Evolutionary conservation across 2,888 invertebrate genomes (phyloP), one percentile per base, ranked within the genome.

Genomic region (Zele albiditarsus): DNA sequence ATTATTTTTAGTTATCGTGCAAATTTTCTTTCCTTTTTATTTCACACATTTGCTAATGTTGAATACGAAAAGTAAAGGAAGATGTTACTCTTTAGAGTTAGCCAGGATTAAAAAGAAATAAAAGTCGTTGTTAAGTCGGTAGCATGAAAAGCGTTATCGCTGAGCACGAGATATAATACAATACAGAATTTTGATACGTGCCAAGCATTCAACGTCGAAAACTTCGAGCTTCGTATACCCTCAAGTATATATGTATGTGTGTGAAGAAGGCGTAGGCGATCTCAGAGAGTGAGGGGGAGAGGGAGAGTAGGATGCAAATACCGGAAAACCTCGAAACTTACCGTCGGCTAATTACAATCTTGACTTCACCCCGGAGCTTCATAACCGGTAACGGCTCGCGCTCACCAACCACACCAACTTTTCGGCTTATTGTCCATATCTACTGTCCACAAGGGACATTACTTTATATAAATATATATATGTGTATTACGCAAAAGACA

Each of bases 271-370:
- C 49, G 49, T 23, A 23, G 53, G 70, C 49, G 62, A 33, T 49
- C 65, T 16, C 69, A 42, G 69, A 73, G 68, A 66, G 42, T 27
- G 27, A n/a, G n/a, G 46, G 63, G 20, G 33, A 74, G 49, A 57
- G 70, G 66, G 25, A 62, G 31, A 27, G 70, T 66, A 70, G 63
- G 81, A 85, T 85, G 86, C 87, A 85, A 87, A 88, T 88, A 84
- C 78, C 60, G 78, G 68, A 81, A 81, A 85, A 85, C 82, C 84
- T 84, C 85, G 83, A 86, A 88, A 88, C 88, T 87, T 88, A 84
- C 84, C 82, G 82, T 81, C 77, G 82, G 87, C 88, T 89, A 88
- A 89, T 89, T 88, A 87, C 88, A 85, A 88, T 88, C 87, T 87
- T 86, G 87, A 88, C 85, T 88, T 87, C 84, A 86, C 86, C 87